These are phyloP conservation scores for Pachydiplax longipennis DNA, from an alignment of 2,888 invertebrate species.

Conservation along the genomic window DNA sequence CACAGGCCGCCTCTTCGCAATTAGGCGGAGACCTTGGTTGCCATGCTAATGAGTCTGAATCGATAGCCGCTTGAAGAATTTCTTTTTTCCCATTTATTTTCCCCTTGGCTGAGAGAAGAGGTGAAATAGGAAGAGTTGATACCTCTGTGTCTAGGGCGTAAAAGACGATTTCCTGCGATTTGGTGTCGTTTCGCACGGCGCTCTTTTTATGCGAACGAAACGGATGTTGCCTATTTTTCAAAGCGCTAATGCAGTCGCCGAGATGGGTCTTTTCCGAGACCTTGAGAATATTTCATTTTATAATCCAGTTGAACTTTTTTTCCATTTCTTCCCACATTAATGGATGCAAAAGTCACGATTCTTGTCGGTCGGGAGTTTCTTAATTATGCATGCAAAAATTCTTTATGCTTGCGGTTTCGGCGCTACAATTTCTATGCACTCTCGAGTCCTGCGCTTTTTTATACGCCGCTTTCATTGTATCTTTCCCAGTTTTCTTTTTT, in stretches of 20 bases:
- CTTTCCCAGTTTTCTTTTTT: background rate
- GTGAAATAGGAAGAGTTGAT: background rate
- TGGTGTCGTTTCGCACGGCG: background rate
- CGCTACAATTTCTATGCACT: background rate
- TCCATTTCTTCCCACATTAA: background rate
- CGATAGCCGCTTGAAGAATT: background rate
- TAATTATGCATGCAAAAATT: background rate
- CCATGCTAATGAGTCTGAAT: background rate
- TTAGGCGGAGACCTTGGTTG: constrained; percentile 2
- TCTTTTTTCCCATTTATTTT: background rate
- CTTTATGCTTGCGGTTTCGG: background rate
- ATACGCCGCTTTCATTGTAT: background rate
- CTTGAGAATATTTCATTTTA: background rate
- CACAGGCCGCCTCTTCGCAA: background rate
- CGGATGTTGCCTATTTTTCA: background rate
- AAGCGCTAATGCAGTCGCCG: background rate
- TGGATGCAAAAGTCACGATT: background rate
- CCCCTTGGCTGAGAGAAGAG: background rate
- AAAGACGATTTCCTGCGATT: background rate
- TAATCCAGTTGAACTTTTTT: background rate
- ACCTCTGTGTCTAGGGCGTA: background rate
- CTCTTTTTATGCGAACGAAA: background rate
- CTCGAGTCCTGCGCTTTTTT: background rate
- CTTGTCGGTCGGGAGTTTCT: background rate
- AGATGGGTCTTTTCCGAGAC: background rate